Base-by-base conservation (phyloP, 1,140 invertebrate species). In the Paraescarpia echinospica region DNA sequence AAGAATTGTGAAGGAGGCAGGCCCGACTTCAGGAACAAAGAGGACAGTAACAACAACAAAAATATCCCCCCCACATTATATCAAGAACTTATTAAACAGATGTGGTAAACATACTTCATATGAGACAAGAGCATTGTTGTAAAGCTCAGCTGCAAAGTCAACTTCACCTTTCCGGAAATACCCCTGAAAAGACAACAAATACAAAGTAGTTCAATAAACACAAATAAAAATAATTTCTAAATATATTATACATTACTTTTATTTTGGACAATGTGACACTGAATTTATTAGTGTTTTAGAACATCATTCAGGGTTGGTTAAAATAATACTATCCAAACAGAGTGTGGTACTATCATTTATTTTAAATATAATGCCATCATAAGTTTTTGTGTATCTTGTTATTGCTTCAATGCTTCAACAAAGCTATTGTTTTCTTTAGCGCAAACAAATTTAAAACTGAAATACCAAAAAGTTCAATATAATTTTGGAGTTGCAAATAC, bases 91-190 rank as follows among this genome's bases (percentile, higher is more conserved):
- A 92, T 91, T 92, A 33, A 90, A 88, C 48, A 59, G 31, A 89
- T 89, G 27, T 34, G 34, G 14, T 92, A 77, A 88, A 92, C 35
- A 92, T 93, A 95, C 95, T 93, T 95, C 96, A 94, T 98, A 98
- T 89, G 97, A 98, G 92, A 97, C 96, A 92, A 98, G 96, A 31
- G 98, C 98, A 95, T 97, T 97, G 93, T 96, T 96, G 95, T 97
- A 97, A 92, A 97, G 96, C 91, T 97, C 97, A 94, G 97, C 97
- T 33, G 97, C 97, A 94, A 97, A 97, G 96, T 98, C 97, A 22
- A 98, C 97, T 96, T 98, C 98, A 89, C 97, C 98, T 95, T 97
- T 97, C 92, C 98, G 96, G 96, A 97, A 98, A 96, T 98, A 98
- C 33, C 98, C 98, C 97, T 98, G 94, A 89, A 96, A 34, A 90